Conservation (phyloP, 2,888 invertebrate species). For the Hipparchia semele region DNA sequence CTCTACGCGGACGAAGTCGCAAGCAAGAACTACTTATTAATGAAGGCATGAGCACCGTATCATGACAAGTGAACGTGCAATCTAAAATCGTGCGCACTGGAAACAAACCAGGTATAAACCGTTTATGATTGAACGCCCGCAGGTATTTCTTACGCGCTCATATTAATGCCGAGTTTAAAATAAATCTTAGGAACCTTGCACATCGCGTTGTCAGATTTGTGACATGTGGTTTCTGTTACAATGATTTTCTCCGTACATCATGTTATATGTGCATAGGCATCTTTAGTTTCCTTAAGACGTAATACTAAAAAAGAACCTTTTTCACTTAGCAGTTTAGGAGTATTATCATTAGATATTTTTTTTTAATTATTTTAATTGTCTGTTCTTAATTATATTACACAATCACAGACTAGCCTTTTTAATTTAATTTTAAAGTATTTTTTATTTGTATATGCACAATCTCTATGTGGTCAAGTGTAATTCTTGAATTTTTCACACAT, state of each 20-base stretch:
- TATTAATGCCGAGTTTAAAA: conserved; percentile 78
- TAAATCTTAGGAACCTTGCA: conserved; percentile 57
- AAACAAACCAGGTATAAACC: conserved; percentile 79
- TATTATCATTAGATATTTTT: background rate
- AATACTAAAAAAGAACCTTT: background rate
- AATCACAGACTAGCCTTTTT: background rate
- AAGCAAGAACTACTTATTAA: too few relatives aligned
- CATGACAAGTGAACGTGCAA: conserved; percentile 28
- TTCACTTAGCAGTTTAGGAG: background rate
- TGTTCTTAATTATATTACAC: background rate
- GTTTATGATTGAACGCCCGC: conserved; percentile 78
- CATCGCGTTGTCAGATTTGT: conserved; percentile 30
- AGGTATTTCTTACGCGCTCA: conserved; percentile 71
- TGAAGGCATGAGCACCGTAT: conserved; percentile 21
- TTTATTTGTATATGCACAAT: too few relatives aligned
- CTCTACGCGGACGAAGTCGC: too few relatives aligned
- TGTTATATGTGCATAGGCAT: background rate
- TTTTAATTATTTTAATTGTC: background rate
- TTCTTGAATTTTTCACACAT: too few relatives aligned
- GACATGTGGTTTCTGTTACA: conserved; percentile 6
- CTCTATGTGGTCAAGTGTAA: too few relatives aligned
- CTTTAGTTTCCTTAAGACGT: conserved; percentile 2
- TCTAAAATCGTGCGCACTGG: conserved; percentile 63
- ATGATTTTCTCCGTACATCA: background rate
- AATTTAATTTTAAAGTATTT: background rate